These are phyloP conservation scores for Panagrolaimus sp. DNA, from an alignment of 1,140 invertebrate species.

Conservation along the genomic window DNA sequence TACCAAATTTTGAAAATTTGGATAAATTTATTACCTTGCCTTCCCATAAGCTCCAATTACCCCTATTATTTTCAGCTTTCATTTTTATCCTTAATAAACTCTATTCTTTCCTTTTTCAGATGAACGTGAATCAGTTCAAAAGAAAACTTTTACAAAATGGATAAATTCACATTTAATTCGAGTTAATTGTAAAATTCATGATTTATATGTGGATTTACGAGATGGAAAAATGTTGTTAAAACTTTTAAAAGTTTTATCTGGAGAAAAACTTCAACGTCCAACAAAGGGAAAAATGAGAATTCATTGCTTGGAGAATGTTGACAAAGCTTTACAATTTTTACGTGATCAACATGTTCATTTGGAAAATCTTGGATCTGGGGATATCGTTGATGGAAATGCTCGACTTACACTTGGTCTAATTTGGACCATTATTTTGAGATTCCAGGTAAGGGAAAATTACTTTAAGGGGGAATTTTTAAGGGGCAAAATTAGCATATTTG, in stretches of 20 bases:
- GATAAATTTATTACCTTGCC: no score
- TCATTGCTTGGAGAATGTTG: constrained; percentile 98
- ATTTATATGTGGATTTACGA: constrained; percentile 90
- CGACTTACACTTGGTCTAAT: constrained; percentile 92
- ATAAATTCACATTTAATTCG: constrained; percentile 96
- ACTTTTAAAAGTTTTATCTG: constrained; percentile 90
- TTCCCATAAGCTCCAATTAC: no score
- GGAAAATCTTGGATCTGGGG: constrained; percentile 98
- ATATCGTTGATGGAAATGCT: constrained; percentile 97
- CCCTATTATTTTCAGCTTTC: no score
- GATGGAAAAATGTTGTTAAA: constrained; percentile 98
- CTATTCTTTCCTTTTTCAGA: constrained; percentile 71
- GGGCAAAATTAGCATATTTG: no score
- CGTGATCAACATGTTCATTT: constrained; percentile 93
- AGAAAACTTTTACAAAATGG: constrained; percentile 99
- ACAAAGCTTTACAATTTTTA: constrained; percentile 94
- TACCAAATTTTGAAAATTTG: no score
- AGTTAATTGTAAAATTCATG: constrained; percentile 85
- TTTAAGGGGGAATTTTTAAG: no score
- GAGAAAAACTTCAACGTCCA: constrained; percentile 86
- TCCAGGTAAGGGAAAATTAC: no score
- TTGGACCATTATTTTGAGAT: constrained; percentile 98
- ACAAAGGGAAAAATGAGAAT: constrained; percentile 99
- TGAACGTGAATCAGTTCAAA: constrained; percentile 98
- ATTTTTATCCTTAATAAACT: no score